phyloP scores from a whole-genome alignment of 2,113 vertebrate species.

The Pseudonaja textilis region DNA sequence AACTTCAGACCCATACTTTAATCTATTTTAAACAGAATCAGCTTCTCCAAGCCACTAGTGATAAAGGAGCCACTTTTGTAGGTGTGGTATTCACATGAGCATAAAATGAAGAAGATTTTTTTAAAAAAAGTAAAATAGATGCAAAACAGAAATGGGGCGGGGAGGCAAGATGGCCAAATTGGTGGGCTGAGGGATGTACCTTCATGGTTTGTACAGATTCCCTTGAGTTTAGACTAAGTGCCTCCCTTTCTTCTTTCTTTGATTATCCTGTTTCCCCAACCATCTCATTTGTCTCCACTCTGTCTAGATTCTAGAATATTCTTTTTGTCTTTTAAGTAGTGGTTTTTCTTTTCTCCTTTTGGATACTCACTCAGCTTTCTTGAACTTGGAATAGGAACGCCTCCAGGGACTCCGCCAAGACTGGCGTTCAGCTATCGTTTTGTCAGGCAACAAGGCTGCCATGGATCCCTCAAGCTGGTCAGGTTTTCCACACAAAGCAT shows the following conservation, averaged over 20 bases:
- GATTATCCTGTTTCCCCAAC: background rate
- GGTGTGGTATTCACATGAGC: background rate
- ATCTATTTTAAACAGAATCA: background rate
- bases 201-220: background rate
- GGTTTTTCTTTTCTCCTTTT: background rate
- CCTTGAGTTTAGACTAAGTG: background rate
- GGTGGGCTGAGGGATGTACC: background rate
- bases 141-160: background rate
- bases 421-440: conserved; percentile 71
- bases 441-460: conserved; percentile 80
- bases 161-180: background rate
- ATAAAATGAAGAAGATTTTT: background rate
- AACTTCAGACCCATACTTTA: background rate
- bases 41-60: background rate
- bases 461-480: conserved; percentile 78
- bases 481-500: conserved; percentile 81
- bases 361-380: conserved; percentile 75
- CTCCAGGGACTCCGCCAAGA: conserved; percentile 87
- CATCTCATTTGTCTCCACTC: background rate
- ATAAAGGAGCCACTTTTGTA: background rate
- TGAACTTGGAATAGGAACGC: conserved; percentile 86
- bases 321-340: background rate
- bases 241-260: background rate
- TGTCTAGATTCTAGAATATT: background rate
- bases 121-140: background rate